Conservation (phyloP, 2,113 vertebrate species). For the Callionymus lyra region DNA sequence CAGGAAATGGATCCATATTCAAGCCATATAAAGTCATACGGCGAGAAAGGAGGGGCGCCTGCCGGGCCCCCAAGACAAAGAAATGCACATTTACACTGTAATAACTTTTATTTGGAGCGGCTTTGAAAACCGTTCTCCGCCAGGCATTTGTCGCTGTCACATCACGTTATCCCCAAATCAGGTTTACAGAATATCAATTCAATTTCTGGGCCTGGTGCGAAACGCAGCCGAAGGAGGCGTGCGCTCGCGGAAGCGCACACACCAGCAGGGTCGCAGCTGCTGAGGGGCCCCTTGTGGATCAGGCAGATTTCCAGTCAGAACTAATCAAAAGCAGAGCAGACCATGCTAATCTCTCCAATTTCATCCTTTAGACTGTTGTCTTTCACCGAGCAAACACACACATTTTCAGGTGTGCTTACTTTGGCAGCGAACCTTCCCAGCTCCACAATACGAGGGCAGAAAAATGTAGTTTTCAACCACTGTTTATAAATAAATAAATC, state of each 20-base stretch:
- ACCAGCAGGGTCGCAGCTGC: constrained; percentile 47
- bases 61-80: constrained; percentile 75
- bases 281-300: constrained; percentile 88
- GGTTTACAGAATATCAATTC: constrained; percentile 99
- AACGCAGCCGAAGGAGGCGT: constrained; percentile 29
- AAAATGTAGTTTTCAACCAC: no score
- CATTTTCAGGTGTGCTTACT: neutral
- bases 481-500: no score
- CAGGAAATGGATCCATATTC: constrained; percentile 89
- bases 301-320: constrained; percentile 86
- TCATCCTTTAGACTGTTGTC: constrained; percentile 87
- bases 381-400: constrained; percentile 58
- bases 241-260: constrained; percentile 3
- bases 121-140: constrained; percentile 95
- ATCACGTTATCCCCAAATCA: constrained; percentile 99
- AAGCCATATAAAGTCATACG: constrained; percentile 71
- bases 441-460: no score
- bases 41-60: constrained; percentile 55
- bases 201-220: constrained; percentile 85
- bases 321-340: constrained; percentile 88
- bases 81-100: constrained; percentile 92
- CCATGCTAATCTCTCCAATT: constrained; percentile 92
- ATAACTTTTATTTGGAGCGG: constrained; percentile 97
- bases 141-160: constrained; percentile 99
- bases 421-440: constrained; percentile 6